phyloP scores from a whole-genome alignment of 2,113 vertebrate genomes.

The Toxotes chatareus region DNA sequence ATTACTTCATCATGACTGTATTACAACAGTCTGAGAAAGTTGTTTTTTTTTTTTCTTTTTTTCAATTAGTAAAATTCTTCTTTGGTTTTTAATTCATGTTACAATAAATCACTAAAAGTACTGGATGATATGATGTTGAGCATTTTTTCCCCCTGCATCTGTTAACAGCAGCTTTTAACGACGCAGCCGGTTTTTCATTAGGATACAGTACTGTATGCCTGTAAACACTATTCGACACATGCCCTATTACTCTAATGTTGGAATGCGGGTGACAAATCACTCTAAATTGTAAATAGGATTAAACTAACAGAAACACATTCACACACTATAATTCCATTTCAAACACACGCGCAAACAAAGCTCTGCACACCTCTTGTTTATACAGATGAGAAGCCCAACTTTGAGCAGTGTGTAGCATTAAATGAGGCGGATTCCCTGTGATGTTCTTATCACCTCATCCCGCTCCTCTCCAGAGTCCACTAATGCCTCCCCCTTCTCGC shows the following conservation, averaged over 20 bases:
- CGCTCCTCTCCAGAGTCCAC: slow-evolving; percentile 71
- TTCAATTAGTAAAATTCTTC: slow-evolving; percentile 3
- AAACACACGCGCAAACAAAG: slow-evolving; percentile 24
- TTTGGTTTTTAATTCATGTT: slow-evolving; percentile 9
- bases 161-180: slow-evolving; percentile 32
- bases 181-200: slow-evolving; percentile 15
- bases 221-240: slow-evolving; percentile 8
- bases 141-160: slow-evolving; percentile 6
- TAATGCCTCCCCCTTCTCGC: slow-evolving; percentile 60
- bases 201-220: slow-evolving; percentile 3
- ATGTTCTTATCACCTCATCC: slow-evolving; percentile 77
- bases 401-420: slow-evolving; percentile 58
- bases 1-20: slow-evolving; percentile 25
- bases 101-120: slow-evolving; percentile 11
- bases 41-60: not conserved
- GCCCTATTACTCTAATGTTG: not conserved
- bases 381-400: slow-evolving; percentile 53
- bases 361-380: slow-evolving; percentile 50
- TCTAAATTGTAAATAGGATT: slow-evolving; percentile 29
- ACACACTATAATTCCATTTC: slow-evolving; percentile 3
- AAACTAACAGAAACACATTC: slow-evolving; percentile 4
- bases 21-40: not conserved
- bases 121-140: not conserved
- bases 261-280: slow-evolving; percentile 28
- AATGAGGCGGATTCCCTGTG: slow-evolving; percentile 66